Percentiles rank a stretch among this genome's conserved stretches.
These are phyloP conservation scores for Agonopterix heracliana DNA, from an alignment of 2,888 invertebrate genomes.

Conservation along the genomic window DNA sequence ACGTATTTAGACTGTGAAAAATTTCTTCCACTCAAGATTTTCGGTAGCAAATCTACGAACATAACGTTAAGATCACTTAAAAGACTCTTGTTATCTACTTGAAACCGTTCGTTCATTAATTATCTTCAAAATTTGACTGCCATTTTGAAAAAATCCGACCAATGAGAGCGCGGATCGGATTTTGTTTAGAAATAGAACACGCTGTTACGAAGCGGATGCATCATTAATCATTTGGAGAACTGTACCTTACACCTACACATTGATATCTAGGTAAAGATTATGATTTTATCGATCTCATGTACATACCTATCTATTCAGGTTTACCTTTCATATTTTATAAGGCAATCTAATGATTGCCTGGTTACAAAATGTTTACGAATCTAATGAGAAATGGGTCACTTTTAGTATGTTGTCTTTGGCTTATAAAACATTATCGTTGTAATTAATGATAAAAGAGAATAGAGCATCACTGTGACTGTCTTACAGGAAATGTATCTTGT, in stretches of 20 bases:
- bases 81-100: constrained; percentile 49
- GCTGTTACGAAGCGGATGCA: constrained; percentile 43
- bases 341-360: not conserved
- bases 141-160: constrained; percentile 60
- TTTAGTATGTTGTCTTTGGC: too few relatives aligned
- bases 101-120: constrained; percentile 55
- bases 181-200: constrained; percentile 62
- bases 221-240: constrained; percentile 58
- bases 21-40: constrained; percentile 41
- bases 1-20: constrained; percentile 57
- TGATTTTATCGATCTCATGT: constrained; percentile 8
- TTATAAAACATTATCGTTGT: too few relatives aligned
- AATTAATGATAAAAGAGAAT: too few relatives aligned
- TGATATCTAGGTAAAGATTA: constrained; percentile 15
- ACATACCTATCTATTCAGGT: not conserved
- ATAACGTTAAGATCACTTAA: constrained; percentile 40
- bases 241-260: constrained; percentile 28
- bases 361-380: too few relatives aligned
- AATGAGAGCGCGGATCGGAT: constrained; percentile 44
- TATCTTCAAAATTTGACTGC: constrained; percentile 63
- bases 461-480: not conserved
- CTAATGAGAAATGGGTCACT: too few relatives aligned
- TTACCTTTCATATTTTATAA: not conserved
- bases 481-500: constrained; percentile 1
- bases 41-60: constrained; percentile 54